Evolutionary conservation across 1,140 invertebrate genomes (phyloP).

Genomic region (Microvelia longipes): DNA sequence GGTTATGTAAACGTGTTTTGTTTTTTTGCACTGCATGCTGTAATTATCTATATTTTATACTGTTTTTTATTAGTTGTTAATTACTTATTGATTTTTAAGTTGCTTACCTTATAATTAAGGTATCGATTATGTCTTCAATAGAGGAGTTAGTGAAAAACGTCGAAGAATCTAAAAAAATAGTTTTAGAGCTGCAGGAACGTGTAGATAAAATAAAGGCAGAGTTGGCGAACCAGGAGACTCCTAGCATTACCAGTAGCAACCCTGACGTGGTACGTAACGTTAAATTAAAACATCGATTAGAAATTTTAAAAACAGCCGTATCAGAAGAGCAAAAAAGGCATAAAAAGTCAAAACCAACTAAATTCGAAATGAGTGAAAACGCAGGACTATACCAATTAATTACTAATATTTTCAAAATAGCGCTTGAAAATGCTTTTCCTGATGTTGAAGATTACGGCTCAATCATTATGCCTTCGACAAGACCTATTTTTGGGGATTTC

Average conservation of each 20-base stretch:
- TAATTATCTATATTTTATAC: too few relatives aligned
- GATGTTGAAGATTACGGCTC: conserved; percentile 49
- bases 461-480: conserved; percentile 48
- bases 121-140: not conserved
- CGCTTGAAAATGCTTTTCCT: conserved; percentile 60
- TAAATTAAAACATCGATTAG: not conserved
- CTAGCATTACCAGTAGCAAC: not conserved
- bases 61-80: too few relatives aligned
- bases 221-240: not conserved
- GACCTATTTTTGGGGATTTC: conserved; percentile 87
- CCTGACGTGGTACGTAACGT: not conserved
- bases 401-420: conserved; percentile 46
- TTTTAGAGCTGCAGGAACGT: not conserved
- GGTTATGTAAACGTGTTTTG: too few relatives aligned
- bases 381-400: not conserved
- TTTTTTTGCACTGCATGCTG: too few relatives aligned
- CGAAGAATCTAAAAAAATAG: not conserved
- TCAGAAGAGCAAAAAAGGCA: not conserved
- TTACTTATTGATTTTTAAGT: too few relatives aligned
- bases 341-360: not conserved
- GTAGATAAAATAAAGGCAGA: not conserved
- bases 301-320: not conserved
- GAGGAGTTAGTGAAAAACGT: not conserved
- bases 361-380: not conserved
- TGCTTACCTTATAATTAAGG: too few relatives aligned